A percentile compares a stretch with the other conserved stretches of the same genome.
phyloP scores from a whole-genome alignment of 2,888 invertebrate genomes.

The Clusia tigrina region DNA sequence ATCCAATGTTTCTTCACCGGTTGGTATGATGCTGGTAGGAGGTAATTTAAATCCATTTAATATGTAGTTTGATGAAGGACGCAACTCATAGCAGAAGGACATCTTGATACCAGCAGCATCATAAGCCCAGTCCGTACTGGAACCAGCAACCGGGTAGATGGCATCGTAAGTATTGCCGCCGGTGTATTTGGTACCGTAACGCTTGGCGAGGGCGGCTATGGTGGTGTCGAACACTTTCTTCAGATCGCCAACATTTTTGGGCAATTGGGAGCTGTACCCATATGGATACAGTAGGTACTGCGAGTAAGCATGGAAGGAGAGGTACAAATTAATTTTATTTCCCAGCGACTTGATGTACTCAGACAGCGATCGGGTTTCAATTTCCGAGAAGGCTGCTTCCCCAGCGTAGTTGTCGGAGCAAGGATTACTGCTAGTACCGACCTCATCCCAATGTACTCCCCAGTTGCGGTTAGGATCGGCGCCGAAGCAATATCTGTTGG shows the following conservation, averaged over 20 bases:
- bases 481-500: slow-evolving; percentile 68
- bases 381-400: slow-evolving; percentile 74
- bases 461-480: slow-evolving; percentile 83
- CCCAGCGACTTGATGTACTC: slow-evolving; percentile 67
- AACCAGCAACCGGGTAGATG: slow-evolving; percentile 68
- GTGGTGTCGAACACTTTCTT: slow-evolving; percentile 55
- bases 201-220: slow-evolving; percentile 51
- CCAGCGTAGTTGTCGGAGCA: slow-evolving; percentile 75
- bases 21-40: slow-evolving; percentile 70
- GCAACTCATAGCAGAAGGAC: slow-evolving; percentile 72
- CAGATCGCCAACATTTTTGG: slow-evolving; percentile 66
- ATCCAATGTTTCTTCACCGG: slow-evolving; percentile 72
- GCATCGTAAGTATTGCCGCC: slow-evolving; percentile 65
- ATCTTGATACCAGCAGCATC: slow-evolving; percentile 67
- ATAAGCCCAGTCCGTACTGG: slow-evolving; percentile 73
- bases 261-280: slow-evolving; percentile 67
- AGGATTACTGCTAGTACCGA: slow-evolving; percentile 68
- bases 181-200: slow-evolving; percentile 63
- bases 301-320: slow-evolving; percentile 79
- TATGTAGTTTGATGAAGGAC: slow-evolving; percentile 48
- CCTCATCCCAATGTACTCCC: slow-evolving; percentile 73
- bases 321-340: slow-evolving; percentile 69
- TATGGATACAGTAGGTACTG: slow-evolving; percentile 75
- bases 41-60: slow-evolving; percentile 73
- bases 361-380: slow-evolving; percentile 69